phyloP scores from a whole-genome alignment of 2,797 vertebrate genomes.

The Oreonectes daqikongensis region DNA sequence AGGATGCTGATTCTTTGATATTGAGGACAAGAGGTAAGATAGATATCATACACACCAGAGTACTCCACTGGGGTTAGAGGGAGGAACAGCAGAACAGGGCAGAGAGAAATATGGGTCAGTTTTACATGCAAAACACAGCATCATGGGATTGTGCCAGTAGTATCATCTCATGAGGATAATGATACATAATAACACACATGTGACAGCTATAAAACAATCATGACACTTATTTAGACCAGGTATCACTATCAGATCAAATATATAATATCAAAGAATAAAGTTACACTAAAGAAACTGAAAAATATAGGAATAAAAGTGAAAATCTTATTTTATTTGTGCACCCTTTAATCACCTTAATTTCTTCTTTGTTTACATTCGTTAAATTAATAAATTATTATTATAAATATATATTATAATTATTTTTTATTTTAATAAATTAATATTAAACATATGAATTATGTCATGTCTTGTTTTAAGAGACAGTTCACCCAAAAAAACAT shows the following conservation, averaged over 20 bases:
- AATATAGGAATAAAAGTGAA: too few species aligned
- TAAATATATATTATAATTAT: too few species aligned
- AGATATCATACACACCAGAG: constrained; percentile 80
- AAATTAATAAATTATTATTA: too few species aligned
- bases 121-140: constrained; percentile 60
- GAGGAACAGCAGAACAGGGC: constrained; percentile 70
- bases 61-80: constrained; percentile 81
- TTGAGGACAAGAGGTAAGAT: constrained; percentile 65
- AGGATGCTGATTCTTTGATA: constrained; percentile 43
- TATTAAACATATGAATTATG: too few species aligned
- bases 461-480: too few species aligned
- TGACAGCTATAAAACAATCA: background rate
- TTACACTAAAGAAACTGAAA: too few species aligned
- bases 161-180: background rate
- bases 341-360: too few species aligned
- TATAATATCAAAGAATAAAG: background rate
- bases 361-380: too few species aligned
- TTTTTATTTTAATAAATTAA: too few species aligned
- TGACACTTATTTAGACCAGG: too few species aligned
- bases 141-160: constrained; percentile 18
- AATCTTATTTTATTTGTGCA: too few species aligned
- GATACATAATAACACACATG: constrained; percentile 9
- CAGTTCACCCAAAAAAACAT: too few species aligned
- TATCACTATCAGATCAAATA: background rate
- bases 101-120: constrained; percentile 73